phyloP scores from a whole-genome alignment of 2,113 vertebrate species.

The Athene cunicularia region DNA sequence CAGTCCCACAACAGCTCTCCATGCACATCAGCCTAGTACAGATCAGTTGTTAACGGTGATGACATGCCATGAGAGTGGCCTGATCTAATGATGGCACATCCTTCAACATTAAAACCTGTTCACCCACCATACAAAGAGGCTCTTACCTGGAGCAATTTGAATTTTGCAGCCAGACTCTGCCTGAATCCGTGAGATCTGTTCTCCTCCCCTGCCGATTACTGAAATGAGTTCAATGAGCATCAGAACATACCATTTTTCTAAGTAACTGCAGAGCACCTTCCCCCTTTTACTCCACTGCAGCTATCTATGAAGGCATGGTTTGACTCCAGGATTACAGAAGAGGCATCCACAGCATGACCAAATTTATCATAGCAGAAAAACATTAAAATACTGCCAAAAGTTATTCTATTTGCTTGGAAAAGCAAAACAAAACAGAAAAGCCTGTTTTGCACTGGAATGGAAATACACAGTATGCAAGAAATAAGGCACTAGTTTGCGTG shows the following conservation, averaged over 20 bases:
- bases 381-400: not conserved
- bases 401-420: not conserved
- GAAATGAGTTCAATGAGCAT: constrained; percentile 64
- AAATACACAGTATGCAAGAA: not conserved
- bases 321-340: constrained; percentile 2
- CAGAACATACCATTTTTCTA: constrained; percentile 14
- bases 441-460: not conserved
- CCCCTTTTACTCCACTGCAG: not conserved
- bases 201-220: constrained; percentile 98
- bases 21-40: not conserved
- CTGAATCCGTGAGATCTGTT: constrained; percentile 98
- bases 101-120: not conserved
- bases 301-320: constrained; percentile 11
- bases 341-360: not conserved
- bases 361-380: not conserved
- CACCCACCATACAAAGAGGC: not conserved
- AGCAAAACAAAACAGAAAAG: not conserved
- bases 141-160: constrained; percentile 95
- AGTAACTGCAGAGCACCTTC: not conserved
- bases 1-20: not conserved
- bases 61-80: not conserved
- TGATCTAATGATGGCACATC: not conserved
- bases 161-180: constrained; percentile 99
- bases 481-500: not conserved
- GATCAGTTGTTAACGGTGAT: not conserved